Percentiles rank a stretch among this genome's conserved stretches.
Evolutionary conservation across 2,888 invertebrate species (phyloP).

Genomic region (Dynastes grantii): DNA sequence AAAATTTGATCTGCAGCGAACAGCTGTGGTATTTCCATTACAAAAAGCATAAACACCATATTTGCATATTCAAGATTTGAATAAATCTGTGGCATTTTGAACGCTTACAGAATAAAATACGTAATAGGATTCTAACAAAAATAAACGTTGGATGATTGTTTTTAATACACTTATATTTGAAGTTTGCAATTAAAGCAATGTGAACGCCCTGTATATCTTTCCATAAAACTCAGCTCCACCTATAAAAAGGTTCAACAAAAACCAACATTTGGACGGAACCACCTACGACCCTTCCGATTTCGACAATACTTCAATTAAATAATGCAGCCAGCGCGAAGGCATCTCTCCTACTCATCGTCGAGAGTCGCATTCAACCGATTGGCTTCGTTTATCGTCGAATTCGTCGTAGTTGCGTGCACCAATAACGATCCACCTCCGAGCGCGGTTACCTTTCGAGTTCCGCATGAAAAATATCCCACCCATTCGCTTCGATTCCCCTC

Average conservation of each 20-base stretch:
- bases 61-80: no score
- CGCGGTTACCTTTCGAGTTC: constrained; percentile 56
- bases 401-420: constrained; percentile 56
- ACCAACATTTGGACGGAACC: not conserved
- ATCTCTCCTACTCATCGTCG: constrained; percentile 50
- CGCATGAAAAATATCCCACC: constrained; percentile 41
- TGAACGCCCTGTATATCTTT: no score
- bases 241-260: not conserved
- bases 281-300: not conserved
- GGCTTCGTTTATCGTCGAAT: constrained; percentile 62
- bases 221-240: no score
- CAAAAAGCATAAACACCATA: no score
- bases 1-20: no score
- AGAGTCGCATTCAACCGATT: constrained; percentile 58
- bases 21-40: no score
- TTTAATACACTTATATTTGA: no score
- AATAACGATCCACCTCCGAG: constrained; percentile 57
- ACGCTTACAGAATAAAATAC: no score
- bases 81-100: no score
- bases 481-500: not conserved
- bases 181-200: no score
- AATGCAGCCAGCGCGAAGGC: constrained; percentile 53
- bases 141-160: no score
- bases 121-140: no score
- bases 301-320: constrained; percentile 60